Evolutionary conservation across 2,113 vertebrate species (phyloP).

Genomic region (Cisticola juncidis): DNA sequence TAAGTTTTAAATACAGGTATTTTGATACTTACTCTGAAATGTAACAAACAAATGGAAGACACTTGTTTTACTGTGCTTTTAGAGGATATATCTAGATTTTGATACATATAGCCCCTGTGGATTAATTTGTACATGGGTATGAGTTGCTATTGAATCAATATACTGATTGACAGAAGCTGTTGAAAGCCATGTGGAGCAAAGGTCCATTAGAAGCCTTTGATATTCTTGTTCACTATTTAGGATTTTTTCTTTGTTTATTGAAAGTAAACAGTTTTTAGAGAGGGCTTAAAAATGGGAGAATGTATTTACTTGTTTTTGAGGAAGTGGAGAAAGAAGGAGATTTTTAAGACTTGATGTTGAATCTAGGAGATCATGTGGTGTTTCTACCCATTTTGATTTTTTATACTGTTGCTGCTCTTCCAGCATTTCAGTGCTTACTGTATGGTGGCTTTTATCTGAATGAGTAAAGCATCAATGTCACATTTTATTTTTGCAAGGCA

Average conservation of each 20-base stretch:
- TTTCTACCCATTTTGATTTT: neutral
- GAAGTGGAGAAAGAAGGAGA: neutral
- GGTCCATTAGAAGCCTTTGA: neutral
- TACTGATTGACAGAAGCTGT: neutral
- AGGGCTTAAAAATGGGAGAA: neutral
- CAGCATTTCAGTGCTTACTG: neutral
- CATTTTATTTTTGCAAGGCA: neutral
- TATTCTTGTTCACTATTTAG: neutral
- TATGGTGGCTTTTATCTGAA: neutral
- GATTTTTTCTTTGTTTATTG: neutral
- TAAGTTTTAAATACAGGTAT: neutral
- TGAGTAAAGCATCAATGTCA: neutral
- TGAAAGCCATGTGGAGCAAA: neutral
- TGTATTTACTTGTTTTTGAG: neutral
- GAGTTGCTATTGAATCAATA: neutral
- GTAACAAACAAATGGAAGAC: neutral
- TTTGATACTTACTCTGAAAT: neutral
- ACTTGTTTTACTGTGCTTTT: neutral
- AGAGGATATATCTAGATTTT: neutral
- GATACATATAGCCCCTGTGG: rapidly evolving
- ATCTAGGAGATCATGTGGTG: neutral
- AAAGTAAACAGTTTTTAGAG: neutral
- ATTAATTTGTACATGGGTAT: neutral
- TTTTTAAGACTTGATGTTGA: neutral
- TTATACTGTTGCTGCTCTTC: neutral